Evolutionary conservation across 2,888 invertebrate species (phyloP).

Genomic region (Netelia melanura): DNA sequence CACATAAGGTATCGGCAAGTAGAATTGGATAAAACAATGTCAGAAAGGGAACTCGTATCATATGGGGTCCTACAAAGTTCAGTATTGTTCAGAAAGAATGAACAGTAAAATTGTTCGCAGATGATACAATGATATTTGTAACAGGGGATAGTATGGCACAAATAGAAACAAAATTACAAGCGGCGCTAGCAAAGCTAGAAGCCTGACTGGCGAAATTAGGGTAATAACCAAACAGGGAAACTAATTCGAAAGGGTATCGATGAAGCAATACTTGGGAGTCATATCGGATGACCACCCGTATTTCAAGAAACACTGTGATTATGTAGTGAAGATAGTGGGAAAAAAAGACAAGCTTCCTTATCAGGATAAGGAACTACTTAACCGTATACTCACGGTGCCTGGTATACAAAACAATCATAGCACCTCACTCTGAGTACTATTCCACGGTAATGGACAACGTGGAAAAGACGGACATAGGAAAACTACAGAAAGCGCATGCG

Average conservation of each 20-base stretch:
- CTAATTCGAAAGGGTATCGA: constrained; percentile 13
- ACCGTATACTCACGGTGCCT: background rate
- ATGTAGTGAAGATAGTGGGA: constrained; percentile 12
- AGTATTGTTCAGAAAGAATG: background rate
- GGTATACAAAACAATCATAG: background rate
- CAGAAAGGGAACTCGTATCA: background rate
- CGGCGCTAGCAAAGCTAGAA: background rate
- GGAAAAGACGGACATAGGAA: constrained; percentile 12
- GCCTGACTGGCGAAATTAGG: background rate
- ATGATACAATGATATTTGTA: background rate
- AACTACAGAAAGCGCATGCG: constrained; percentile 36
- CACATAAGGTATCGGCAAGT: constrained; percentile 26
- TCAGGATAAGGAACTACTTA: constrained; percentile 13
- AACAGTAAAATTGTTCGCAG: background rate
- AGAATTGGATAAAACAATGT: constrained; percentile 4
- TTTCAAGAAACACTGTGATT: constrained; percentile 8
- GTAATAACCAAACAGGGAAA: background rate
- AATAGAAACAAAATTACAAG: constrained; percentile 4
- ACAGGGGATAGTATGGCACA: background rate
- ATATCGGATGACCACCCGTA: background rate
- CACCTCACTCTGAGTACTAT: constrained; percentile 39
- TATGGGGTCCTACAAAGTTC: constrained; percentile 23
- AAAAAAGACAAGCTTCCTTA: constrained; percentile 26
- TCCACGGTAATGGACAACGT: constrained; percentile 6
- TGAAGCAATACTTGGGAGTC: constrained; percentile 28